Evolutionary conservation across 2,113 vertebrate genomes (phyloP).

Genomic region (Marmota flaviventris): DNA sequence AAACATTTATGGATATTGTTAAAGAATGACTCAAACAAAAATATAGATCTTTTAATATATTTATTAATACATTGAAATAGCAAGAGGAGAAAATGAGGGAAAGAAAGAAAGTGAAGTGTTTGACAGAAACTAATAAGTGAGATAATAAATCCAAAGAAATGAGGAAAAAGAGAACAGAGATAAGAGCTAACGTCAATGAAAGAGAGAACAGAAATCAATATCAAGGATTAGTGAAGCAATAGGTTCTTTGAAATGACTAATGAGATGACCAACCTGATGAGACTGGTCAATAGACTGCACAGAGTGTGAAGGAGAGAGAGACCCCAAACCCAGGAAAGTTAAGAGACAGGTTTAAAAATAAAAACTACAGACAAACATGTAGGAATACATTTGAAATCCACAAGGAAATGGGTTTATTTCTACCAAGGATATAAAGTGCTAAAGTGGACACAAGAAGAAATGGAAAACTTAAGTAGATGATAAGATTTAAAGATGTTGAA

Average conservation of each 20-base stretch:
- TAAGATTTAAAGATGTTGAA: neutral
- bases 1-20: neutral
- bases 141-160: conserved; percentile 30
- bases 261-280: neutral
- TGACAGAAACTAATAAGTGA: neutral
- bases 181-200: neutral
- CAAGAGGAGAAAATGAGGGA: neutral
- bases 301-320: neutral
- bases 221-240: neutral
- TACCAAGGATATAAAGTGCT: neutral
- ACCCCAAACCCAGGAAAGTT: neutral
- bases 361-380: neutral
- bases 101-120: conserved; percentile 1
- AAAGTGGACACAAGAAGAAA: neutral
- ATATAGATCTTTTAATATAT: neutral
- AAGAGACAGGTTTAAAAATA: neutral
- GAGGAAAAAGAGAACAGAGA: neutral
- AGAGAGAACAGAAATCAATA: neutral
- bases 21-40: conserved; percentile 19
- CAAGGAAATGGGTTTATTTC: neutral
- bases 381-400: neutral
- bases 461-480: neutral
- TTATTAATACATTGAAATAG: neutral
- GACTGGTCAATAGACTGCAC: neutral
- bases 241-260: neutral